These are phyloP conservation scores for Dendrolimus houi DNA, from an alignment of 2,888 invertebrate species.

Conservation along the genomic window DNA sequence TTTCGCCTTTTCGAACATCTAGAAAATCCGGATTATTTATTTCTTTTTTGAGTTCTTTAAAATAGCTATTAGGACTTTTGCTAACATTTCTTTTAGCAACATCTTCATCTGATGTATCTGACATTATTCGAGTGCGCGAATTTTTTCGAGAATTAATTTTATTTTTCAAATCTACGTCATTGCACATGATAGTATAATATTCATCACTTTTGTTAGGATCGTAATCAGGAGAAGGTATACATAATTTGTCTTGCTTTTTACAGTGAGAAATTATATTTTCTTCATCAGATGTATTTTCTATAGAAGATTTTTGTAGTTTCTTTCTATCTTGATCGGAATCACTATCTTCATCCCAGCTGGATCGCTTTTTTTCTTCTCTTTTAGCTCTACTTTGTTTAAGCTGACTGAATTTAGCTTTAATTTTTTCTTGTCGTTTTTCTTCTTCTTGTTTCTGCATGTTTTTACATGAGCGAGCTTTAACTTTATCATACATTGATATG, in stretches of 20 bases:
- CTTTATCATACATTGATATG: conserved; percentile 98
- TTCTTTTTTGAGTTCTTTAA: conserved; percentile 73
- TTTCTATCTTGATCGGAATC: conserved; percentile 77
- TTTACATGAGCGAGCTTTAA: conserved; percentile 94
- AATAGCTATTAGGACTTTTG: conserved; percentile 42
- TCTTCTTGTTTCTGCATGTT: conserved; percentile 95
- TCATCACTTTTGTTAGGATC: conserved; percentile 66
- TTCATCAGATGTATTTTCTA: conserved; percentile 76
- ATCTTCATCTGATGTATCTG: conserved; percentile 87
- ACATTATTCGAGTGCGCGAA: conserved; percentile 83
- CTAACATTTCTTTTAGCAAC: conserved; percentile 69
- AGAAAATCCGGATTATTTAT: conserved; percentile 63
- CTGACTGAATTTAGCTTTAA: conserved; percentile 92
- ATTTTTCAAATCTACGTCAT: conserved; percentile 66
- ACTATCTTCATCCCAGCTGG: conserved; percentile 93
- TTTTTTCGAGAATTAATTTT: conserved; percentile 79
- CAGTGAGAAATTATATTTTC: conserved; percentile 51
- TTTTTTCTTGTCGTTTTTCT: conserved; percentile 89
- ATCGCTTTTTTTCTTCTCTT: conserved; percentile 91
- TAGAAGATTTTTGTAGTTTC: conserved; percentile 54
- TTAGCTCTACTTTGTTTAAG: conserved; percentile 91
- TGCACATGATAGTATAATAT: conserved; percentile 61
- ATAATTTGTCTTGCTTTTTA: conserved; percentile 71
- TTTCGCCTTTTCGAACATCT: conserved; percentile 32
- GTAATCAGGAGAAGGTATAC: conserved; percentile 46